Conservation (phyloP, 2,797 vertebrate species). For the Cyprinella venusta region DNA sequence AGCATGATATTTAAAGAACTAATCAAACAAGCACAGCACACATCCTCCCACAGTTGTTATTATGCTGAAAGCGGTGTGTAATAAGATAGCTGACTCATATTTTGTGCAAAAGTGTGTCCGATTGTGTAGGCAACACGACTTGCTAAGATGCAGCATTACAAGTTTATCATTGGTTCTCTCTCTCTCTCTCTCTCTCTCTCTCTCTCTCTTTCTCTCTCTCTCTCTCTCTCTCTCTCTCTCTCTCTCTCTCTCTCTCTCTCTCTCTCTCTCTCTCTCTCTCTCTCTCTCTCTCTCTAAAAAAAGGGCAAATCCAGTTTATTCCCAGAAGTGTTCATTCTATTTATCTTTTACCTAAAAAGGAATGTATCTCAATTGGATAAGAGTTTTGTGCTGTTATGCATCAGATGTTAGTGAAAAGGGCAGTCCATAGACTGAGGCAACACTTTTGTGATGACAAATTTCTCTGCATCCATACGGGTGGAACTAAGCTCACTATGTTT, state of each 20-base stretch:
- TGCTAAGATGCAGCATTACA: background rate
- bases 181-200: too few species aligned
- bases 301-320: background rate
- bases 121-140: background rate
- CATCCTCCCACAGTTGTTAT: conserved; percentile 4
- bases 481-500: background rate
- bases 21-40: conserved; percentile 28
- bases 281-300: too few species aligned
- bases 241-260: too few species aligned
- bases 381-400: background rate
- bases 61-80: background rate
- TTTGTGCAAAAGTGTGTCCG: background rate
- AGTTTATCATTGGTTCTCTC: background rate
- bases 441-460: background rate
- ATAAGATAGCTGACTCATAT: conserved; percentile 3
- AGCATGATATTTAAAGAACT: background rate
- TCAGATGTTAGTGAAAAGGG: background rate
- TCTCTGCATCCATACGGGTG: background rate
- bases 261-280: too few species aligned
- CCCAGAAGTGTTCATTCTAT: background rate
- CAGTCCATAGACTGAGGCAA: background rate
- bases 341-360: background rate
- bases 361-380: background rate
- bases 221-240: too few species aligned
- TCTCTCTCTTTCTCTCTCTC: too few species aligned